Evolutionary conservation across 2,797 vertebrate species (phyloP).

Genomic region (Amphiprion clarkii): DNA sequence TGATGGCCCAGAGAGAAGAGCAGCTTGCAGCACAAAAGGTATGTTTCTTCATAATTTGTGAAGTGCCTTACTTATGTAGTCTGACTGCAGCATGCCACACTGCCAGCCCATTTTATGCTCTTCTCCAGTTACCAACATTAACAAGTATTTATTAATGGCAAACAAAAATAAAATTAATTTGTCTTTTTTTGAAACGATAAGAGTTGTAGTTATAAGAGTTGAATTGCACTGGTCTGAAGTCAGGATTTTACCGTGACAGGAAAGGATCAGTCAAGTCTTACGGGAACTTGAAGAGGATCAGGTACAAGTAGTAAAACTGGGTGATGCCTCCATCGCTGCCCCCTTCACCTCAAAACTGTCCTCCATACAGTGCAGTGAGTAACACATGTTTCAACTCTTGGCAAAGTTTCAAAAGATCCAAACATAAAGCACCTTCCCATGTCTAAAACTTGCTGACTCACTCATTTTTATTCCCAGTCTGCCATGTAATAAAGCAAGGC

Average conservation of each 20-base stretch:
- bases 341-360: constrained; percentile 98
- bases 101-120: background rate
- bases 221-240: constrained; percentile 30
- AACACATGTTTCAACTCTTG: background rate
- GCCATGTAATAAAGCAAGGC: constrained; percentile 98
- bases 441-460: constrained; percentile 11
- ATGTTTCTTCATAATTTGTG: constrained; percentile 15
- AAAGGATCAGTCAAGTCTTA: constrained; percentile 94
- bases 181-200: background rate
- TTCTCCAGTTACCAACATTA: background rate
- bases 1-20: constrained; percentile 91
- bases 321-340: constrained; percentile 97
- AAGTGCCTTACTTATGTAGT: background rate
- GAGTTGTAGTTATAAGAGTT: background rate
- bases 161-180: background rate
- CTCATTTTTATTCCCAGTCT: constrained; percentile 84
- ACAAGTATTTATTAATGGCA: background rate
- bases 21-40: constrained; percentile 93
- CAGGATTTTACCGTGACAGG: constrained; percentile 79
- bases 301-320: constrained; percentile 95
- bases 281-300: constrained; percentile 95
- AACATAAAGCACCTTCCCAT: background rate
- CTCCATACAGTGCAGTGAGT: constrained; percentile 99
- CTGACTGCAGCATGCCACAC: background rate
- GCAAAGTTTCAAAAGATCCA: constrained; percentile 5